Evolutionary conservation across 37 sponge, comb jelly and placozoan species (phyloP).

Genomic region (Bolinopsis microptera): DNA sequence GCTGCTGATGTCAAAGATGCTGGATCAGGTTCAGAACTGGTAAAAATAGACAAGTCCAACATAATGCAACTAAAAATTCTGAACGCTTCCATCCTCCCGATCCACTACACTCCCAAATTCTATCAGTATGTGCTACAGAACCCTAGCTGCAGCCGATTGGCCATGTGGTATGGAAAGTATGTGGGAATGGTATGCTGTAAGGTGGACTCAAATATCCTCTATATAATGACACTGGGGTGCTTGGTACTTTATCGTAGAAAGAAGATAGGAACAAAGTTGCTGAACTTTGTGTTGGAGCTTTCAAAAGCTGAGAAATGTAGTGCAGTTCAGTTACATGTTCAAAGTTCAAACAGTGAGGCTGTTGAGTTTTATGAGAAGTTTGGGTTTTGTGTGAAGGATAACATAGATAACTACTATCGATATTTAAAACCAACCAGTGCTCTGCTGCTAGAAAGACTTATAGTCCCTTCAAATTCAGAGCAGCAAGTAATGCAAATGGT

Average conservation of each 20-base stretch:
- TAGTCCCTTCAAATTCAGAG: too few species aligned
- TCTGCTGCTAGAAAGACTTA: background rate
- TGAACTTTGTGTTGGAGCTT: background rate
- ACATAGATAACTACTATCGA: conserved; percentile 2
- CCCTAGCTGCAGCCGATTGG: background rate
- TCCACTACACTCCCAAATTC: conserved; percentile 4
- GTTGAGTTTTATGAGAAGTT: conserved; percentile 18
- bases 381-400: conserved; percentile 2
- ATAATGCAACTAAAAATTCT: background rate
- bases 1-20: background rate
- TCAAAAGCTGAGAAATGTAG: background rate
- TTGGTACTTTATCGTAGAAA: background rate
- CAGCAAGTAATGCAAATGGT: too few species aligned
- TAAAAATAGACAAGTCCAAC: background rate
- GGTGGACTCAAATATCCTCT: background rate
- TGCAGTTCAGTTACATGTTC: conserved; percentile 4
- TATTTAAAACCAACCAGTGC: conserved; percentile 19
- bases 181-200: conserved; percentile 58
- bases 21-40: background rate
- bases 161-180: background rate
- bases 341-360: conserved; percentile 32
- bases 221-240: conserved; percentile 42
- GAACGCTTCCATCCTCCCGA: conserved; percentile 45
- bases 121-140: background rate
- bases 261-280: background rate